These are phyloP conservation scores for Bubo blakistoni DNA, from an alignment of 2,113 vertebrate genomes.

Conservation along the genomic window DNA sequence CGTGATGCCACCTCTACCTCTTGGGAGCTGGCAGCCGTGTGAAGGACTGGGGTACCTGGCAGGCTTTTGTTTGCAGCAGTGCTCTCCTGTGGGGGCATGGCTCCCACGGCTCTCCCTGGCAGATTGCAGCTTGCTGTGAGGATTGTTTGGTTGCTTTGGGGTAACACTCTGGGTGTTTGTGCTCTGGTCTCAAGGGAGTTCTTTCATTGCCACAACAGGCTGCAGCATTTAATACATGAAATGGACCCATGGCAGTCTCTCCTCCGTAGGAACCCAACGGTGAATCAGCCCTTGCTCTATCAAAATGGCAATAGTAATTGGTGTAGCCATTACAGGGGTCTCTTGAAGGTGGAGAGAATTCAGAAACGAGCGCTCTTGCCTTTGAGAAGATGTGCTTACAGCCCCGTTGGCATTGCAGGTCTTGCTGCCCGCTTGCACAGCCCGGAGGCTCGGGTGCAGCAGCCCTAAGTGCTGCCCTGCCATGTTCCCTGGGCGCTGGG, in stretches of 20 bases:
- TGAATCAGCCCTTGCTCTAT: neutral
- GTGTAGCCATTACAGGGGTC: neutral
- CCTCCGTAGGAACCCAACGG: neutral
- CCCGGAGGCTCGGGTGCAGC: neutral
- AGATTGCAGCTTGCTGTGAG: neutral
- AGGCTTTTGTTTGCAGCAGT: neutral
- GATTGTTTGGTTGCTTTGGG: rapidly evolving
- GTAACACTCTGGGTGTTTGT: neutral
- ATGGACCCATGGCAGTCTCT: rapidly evolving
- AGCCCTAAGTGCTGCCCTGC: neutral
- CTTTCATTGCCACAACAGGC: neutral
- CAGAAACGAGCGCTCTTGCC: neutral
- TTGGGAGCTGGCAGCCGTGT: neutral
- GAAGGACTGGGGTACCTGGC: neutral
- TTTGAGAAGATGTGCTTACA: neutral
- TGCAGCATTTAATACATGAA: neutral
- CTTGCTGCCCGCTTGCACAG: neutral
- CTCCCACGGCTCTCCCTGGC: neutral
- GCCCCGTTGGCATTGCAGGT: neutral
- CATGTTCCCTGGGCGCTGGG: neutral
- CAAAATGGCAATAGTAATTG: neutral
- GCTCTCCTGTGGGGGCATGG: neutral
- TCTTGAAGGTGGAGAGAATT: neutral
- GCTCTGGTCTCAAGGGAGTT: neutral
- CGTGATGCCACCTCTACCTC: neutral